A percentile compares a stretch with the other conserved stretches of the same genome.
Conservation (phyloP, 2,888 invertebrate genomes). For the Stenotaenia linearis region DNA sequence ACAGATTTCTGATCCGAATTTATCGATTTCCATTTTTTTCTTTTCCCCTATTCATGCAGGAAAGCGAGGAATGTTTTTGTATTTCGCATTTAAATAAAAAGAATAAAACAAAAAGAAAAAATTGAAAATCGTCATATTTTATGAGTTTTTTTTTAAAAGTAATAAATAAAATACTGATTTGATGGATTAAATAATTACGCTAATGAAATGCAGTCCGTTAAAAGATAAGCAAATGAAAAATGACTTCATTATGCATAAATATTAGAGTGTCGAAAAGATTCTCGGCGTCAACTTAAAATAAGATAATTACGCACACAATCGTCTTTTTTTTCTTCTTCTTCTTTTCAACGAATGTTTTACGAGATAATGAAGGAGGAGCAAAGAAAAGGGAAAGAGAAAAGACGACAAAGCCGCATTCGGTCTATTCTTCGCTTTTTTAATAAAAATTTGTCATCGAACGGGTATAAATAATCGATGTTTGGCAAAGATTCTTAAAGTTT, state of each 20-base stretch:
- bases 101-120: background rate
- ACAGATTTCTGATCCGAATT: constrained; percentile 24
- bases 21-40: background rate
- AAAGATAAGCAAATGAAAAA: constrained; percentile 20
- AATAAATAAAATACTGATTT: constrained; percentile 8
- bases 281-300: background rate
- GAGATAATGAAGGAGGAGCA: background rate
- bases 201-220: constrained; percentile 19
- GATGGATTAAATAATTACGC: constrained; percentile 23
- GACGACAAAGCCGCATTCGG: background rate
- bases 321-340: background rate
- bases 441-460: no score
- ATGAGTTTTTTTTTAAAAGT: background rate
- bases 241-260: constrained; percentile 22
- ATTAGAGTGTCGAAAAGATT: constrained; percentile 19
- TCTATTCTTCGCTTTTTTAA: background rate
- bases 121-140: background rate
- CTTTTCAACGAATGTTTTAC: background rate
- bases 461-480: no score
- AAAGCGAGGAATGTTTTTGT: background rate
- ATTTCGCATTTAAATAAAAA: background rate
- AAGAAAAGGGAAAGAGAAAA: background rate
- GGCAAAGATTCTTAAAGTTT: no score
- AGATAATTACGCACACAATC: constrained; percentile 17
- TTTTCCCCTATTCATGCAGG: background rate